These are phyloP conservation scores for Lepus americanus DNA, from an alignment of 2,113 vertebrate species.

Conservation along the genomic window DNA sequence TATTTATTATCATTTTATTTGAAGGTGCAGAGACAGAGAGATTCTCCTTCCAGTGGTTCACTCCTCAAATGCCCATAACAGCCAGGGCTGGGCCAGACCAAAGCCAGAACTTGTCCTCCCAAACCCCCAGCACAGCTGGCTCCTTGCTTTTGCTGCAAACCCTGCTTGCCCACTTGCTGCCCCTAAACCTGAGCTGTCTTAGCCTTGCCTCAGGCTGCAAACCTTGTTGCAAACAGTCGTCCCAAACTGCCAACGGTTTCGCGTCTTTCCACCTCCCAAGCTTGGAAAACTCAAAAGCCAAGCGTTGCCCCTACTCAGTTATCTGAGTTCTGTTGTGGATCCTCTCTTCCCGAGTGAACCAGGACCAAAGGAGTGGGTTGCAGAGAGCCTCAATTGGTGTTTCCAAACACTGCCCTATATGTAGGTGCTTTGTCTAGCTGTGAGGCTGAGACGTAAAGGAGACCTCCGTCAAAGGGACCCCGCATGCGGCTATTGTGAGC, in stretches of 20 bases:
- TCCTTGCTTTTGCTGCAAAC: background rate
- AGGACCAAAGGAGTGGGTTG: background rate
- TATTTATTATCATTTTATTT: too few species aligned
- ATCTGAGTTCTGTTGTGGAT: background rate
- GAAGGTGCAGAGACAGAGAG: too few species aligned
- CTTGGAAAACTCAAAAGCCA: slow-evolving; percentile 1
- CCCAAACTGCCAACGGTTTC: background rate
- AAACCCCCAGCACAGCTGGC: background rate
- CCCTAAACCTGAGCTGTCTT: background rate
- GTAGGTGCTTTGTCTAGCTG: background rate
- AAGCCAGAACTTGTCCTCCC: too few species aligned
- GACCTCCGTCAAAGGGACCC: background rate
- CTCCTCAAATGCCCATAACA: too few species aligned
- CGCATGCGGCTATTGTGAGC: background rate
- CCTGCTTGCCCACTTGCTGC: background rate
- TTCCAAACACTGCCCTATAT: background rate
- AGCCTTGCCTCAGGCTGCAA: background rate
- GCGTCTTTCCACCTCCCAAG: background rate
- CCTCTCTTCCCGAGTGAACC: background rate
- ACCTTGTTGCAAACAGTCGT: background rate
- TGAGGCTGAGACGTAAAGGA: background rate
- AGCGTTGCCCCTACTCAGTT: background rate
- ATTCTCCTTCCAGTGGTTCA: too few species aligned
- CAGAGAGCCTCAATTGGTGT: background rate
- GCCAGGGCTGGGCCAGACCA: too few species aligned